Base-by-base conservation (phyloP, 1,140 invertebrate genomes). In the Sycophaga agraensis region DNA sequence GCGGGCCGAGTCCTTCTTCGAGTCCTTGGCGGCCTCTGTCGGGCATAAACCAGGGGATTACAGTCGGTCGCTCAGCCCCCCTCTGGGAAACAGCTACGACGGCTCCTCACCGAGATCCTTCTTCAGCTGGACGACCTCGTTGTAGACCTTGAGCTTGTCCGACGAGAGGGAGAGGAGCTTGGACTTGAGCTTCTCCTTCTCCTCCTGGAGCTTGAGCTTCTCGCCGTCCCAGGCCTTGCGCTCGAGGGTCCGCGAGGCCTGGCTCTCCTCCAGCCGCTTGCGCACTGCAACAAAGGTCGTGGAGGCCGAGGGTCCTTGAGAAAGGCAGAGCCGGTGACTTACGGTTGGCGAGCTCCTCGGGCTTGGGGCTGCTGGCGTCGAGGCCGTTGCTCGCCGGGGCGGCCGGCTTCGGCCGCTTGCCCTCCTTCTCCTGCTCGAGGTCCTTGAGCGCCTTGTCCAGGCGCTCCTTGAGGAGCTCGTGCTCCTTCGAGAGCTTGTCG, bases 201-300 rank as follows among this genome's bases (percentile, higher is more conserved):
- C 76, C 54, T 84, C 83, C 50, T 83, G 79, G 37, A 88, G 73
- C 66, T 84, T 84, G 39, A 70, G 74, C 73, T 88, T 87, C 39
- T 85, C 79, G 45, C 81, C 74, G 43, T 85, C 73, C 76, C 78
- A 81, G 16, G 67, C 57, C 55, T 80, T 79, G 60, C 73, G 73
- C 48, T 87, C 85, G 22, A 71, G 59, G 65, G 86, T 86, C 19
- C 85, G 71, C 70, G 84, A 84, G 45, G 63, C 68, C 19, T 85
- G 79, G 70, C 85, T 78, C 58, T 83, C 73, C 63, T 87, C 84
- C 45, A 88, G 70, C 65, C 79, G 83, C 66, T 83, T 84, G 53
- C 84, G 87, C 24, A 73, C 76, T 77, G 19, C 34, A 68, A 66
- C 16, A 31, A 31, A 4, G 28, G 5, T 4, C 28, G 11, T 11